Evolutionary conservation across 1,140 invertebrate species (phyloP), one percentile per base, ranked within the genome.

Genomic region (Arion vulgaris): DNA sequence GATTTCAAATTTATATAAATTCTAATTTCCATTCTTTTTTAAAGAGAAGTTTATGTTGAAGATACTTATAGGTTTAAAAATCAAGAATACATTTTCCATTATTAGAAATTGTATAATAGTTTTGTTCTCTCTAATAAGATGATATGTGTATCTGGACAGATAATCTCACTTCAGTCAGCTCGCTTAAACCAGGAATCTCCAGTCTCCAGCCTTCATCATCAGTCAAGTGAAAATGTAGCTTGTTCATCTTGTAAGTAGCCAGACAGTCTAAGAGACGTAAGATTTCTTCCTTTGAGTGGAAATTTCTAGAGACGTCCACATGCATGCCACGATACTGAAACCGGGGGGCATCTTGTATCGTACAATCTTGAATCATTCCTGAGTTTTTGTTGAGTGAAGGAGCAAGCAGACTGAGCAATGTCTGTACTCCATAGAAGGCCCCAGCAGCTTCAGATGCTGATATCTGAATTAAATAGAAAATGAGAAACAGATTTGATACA

Each of bases 141-240:
- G n/a, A n/a, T n/a, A n/a, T n/a, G n/a, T n/a, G n/a, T n/a, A n/a
- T n/a, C n/a, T n/a, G n/a, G n/a, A n/a, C n/a, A n/a, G n/a, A n/a
- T n/a, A n/a, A n/a, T 77, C 77, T 83, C 80, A 91, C 91, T 39
- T 85, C 62, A 28, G 89, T 91, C 23, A 92, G 84, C 83, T 92
- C 90, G 19, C 88, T 85, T 39, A 91, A 78, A 1, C 86, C 89
- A n/a, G 88, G 88, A 45, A 91, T 92, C 85, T 92, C 87, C 7
- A 92, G 80, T 57, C 90, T 82, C 90, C 90, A 91, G 28, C 89
- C 90, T 72, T 92, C 89, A 77, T 92, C 91, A 66, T 92, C 91
- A 0, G 91, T 86, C 73, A 92, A 80, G 81, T 91, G 91, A 9
- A 91, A 86, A 79, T 92, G 91, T 7, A 92, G 88, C 49, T 86